Conservation (phyloP, 2,797 vertebrate species). For the Brachymystax lenok region DNA sequence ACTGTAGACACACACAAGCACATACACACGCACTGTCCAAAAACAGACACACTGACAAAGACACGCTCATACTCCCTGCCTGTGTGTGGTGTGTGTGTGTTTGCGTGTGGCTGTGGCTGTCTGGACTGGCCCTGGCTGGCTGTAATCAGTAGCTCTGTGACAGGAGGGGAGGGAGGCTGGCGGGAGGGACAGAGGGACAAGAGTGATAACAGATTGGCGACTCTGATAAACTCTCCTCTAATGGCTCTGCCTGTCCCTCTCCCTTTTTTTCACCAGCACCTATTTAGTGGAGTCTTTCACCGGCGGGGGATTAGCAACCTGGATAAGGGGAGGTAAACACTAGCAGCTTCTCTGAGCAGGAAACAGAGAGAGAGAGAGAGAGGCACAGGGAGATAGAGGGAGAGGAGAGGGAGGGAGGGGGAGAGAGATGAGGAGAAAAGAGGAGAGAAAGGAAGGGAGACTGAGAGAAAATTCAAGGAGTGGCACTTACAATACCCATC, state of each 20-base stretch:
- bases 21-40: constrained; percentile 7
- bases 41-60: neutral
- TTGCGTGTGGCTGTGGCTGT: constrained; percentile 24
- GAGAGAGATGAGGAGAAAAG: constrained; percentile 48
- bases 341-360: constrained; percentile 82
- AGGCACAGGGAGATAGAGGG: constrained; percentile 70
- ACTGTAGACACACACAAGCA: constrained; percentile 38
- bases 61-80: neutral
- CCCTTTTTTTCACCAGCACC: constrained; percentile 64
- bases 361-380: constrained; percentile 69
- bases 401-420: constrained; percentile 40
- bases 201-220: constrained; percentile 82
- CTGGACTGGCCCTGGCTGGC: constrained; percentile 49
- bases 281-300: constrained; percentile 81
- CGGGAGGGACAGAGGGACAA: constrained; percentile 80
- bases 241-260: constrained; percentile 71
- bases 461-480: constrained; percentile 70
- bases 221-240: constrained; percentile 75
- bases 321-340: constrained; percentile 86
- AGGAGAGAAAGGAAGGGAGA: constrained; percentile 14
- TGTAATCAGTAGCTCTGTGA: constrained; percentile 81
- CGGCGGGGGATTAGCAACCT: constrained; percentile 79
- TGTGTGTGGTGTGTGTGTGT: neutral
- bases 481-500: constrained; percentile 68
- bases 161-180: constrained; percentile 72